Evolutionary conservation across 2,797 vertebrate genomes (phyloP).

Genomic region (Gymnoscopelus microlampas): DNA sequence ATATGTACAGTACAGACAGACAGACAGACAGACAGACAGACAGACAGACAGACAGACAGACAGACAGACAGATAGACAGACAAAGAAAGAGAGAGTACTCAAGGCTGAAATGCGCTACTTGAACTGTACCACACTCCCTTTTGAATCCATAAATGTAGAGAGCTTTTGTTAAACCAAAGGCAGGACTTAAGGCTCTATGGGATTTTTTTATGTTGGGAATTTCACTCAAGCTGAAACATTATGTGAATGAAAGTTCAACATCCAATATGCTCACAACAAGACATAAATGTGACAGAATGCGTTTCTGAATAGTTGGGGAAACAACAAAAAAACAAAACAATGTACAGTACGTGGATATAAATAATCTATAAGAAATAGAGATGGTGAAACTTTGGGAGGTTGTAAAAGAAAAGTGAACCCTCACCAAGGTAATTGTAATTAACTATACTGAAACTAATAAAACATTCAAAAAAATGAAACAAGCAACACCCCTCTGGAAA

Average conservation of each 20-base stretch:
- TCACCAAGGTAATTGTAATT: too few relatives aligned
- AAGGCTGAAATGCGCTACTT: neutral
- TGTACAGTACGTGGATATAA: too few relatives aligned
- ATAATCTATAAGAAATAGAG: too few relatives aligned
- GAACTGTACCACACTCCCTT: conserved; percentile 10
- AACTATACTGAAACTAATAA: neutral
- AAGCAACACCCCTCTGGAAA: too few relatives aligned
- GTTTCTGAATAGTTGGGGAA: too few relatives aligned
- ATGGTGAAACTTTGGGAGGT: too few relatives aligned
- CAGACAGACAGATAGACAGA: too few relatives aligned
- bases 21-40: neutral
- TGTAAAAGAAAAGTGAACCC: too few relatives aligned
- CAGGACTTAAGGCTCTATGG: conserved; percentile 6
- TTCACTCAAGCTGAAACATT: neutral
- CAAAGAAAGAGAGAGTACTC: too few relatives aligned
- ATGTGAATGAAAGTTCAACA: neutral
- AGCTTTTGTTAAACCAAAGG: conserved; percentile 41
- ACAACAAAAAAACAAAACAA: too few relatives aligned
- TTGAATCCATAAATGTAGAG: conserved; percentile 48
- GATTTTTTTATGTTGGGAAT: conserved; percentile 7
- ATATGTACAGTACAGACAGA: neutral
- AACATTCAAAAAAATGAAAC: neutral
- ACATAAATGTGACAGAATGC: too few relatives aligned
- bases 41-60: neutral
- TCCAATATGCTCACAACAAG: neutral